These are phyloP conservation scores for Dinomys branickii DNA, from an alignment of 2,113 vertebrate species.

Conservation along the genomic window DNA sequence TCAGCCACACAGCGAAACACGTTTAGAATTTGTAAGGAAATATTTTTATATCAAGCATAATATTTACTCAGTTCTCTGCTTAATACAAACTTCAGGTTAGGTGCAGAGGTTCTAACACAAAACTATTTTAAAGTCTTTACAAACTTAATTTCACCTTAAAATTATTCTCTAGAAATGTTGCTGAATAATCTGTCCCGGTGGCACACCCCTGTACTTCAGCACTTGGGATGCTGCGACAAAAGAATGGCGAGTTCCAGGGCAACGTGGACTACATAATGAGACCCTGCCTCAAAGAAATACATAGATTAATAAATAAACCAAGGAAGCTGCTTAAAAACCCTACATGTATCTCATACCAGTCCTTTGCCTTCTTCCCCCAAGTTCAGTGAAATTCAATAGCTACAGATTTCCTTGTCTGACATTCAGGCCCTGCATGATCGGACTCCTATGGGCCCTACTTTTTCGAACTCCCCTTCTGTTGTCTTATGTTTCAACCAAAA, in stretches of 20 bases:
- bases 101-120: background rate
- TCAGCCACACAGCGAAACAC: background rate
- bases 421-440: background rate
- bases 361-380: background rate
- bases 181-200: background rate
- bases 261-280: background rate
- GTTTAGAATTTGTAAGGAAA: conserved; percentile 34
- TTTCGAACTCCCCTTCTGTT: background rate
- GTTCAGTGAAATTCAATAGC: background rate
- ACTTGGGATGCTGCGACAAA: background rate
- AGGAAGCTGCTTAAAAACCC: background rate
- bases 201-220: background rate
- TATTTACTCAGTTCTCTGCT: conserved; percentile 46
- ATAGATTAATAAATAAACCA: background rate
- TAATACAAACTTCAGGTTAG: conserved; percentile 2
- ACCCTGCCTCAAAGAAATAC: background rate
- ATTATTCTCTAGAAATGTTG: conserved; percentile 15
- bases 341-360: background rate
- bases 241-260: background rate
- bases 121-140: conserved; percentile 48
- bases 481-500: background rate
- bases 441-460: background rate
- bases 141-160: background rate
- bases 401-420: conserved; percentile 17
- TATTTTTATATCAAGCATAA: conserved; percentile 26